Base-by-base conservation (phyloP, 1,140 invertebrate species). In the Listronotus bonariensis region DNA sequence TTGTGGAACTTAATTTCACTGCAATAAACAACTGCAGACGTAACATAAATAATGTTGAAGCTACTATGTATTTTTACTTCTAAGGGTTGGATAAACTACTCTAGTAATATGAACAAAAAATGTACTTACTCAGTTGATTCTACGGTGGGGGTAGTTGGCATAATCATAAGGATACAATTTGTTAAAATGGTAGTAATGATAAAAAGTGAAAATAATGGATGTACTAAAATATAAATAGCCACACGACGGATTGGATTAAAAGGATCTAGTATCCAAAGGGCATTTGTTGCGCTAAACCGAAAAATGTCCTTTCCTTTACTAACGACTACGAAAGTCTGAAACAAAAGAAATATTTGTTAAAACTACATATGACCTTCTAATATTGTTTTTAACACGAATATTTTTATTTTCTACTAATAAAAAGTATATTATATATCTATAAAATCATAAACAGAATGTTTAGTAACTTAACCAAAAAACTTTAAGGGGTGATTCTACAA, bases 231-330 rank as follows among this genome's bases (percentile, higher is more conserved):
- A 83, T 94, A 97, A 84, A 99, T 96, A 77, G 96, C 95, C 78
- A 95, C 92, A 81, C 95, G 88, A 83, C 96, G 90, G 82, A 98
- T 91, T 70, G 95, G 95, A 85, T 97, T 97, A 85, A 98, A 98
- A 69, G 96, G 96, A 82, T 93, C 92, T 76, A 99, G 86, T 79
- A 96, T 86, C 88, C 91, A 98, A 80, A 98, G 83, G 79, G 95
- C 95, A 81, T 97, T 91, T 72, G 93, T 95, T 77, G 96, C 94
- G 83, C 92, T 96, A 87, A 98, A 99, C 83, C 96, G 89, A 87
- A 95, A 98, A 85, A 98, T 97, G 84, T 96, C 94, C 87, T 95
- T 96, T 83, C 96, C 95, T 87, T 92, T 97, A 85, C 93, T 97
- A 82, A 99, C 87, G 76, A 99, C 96, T 85, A 97, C 91, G 86